A percentile compares a stretch with the other conserved stretches of the same genome.
Evolutionary conservation across 2,113 vertebrate species (phyloP).

Genomic region (Podarcis muralis): DNA sequence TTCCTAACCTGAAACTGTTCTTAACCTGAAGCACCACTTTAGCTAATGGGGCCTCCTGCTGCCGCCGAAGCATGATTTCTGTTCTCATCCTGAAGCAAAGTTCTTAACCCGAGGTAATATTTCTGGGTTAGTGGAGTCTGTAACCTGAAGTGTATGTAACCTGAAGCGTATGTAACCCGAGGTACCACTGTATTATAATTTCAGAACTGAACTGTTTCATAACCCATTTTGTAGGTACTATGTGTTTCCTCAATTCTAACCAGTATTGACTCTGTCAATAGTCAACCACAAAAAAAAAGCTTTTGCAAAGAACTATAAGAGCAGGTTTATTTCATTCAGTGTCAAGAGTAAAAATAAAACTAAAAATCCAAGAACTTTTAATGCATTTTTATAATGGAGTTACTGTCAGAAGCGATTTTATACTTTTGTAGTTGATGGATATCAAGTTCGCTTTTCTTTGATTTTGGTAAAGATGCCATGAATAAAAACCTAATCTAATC

Average conservation of each 20-base stretch:
- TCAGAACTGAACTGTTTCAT: not conserved
- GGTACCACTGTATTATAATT: not conserved
- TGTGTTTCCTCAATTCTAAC: not conserved
- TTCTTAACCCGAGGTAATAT: too few species aligned
- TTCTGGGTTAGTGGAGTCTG: too few species aligned
- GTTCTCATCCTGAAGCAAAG: too few species aligned
- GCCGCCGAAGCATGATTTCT: too few species aligned
- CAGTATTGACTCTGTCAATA: not conserved
- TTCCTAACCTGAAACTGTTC: too few species aligned
- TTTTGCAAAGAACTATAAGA: not conserved
- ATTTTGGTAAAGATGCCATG: not conserved
- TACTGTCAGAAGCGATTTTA: not conserved
- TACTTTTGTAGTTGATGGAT: not conserved
- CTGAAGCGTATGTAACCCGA: too few species aligned
- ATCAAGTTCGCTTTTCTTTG: not conserved
- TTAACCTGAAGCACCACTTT: too few species aligned
- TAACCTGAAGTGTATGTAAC: too few species aligned
- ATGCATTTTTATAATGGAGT: conserved; percentile 1
- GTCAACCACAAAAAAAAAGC: not conserved
- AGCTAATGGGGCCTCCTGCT: too few species aligned
- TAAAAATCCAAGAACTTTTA: not conserved
- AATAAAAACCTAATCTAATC: not conserved
- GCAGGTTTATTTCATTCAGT: not conserved
- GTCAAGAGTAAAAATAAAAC: not conserved
- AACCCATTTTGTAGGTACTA: not conserved